phyloP scores from a whole-genome alignment of 2,797 vertebrate genomes.

The Intellagama lesueurii region DNA sequence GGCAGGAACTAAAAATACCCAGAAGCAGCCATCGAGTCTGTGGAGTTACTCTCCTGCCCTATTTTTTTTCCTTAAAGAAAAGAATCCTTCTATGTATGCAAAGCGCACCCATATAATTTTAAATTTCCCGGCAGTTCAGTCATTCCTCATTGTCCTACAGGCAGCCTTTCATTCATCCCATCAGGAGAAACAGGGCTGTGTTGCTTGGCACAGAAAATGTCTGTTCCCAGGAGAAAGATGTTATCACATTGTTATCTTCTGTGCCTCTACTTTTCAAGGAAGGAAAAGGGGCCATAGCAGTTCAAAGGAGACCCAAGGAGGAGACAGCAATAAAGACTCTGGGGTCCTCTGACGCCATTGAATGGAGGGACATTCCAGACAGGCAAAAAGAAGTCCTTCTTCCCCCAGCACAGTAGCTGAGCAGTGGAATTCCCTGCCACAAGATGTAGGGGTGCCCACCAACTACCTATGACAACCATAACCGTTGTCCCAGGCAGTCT shows the following conservation, averaged over 20 bases:
- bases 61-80: no score
- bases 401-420: background rate
- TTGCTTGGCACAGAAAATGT: background rate
- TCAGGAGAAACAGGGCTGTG: constrained; percentile 22
- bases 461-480: background rate
- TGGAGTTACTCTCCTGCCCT: no score
- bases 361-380: background rate
- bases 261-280: background rate
- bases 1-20: no score
- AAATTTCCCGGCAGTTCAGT: constrained; percentile 61
- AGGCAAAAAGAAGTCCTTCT: background rate
- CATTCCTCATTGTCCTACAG: background rate
- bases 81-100: background rate
- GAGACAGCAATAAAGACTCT: background rate
- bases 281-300: background rate
- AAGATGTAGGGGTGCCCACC: background rate
- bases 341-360: background rate
- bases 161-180: constrained; percentile 23
- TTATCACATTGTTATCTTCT: background rate
- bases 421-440: background rate
- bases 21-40: no score
- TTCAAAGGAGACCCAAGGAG: background rate
- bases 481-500: background rate
- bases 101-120: constrained; percentile 41
- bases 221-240: constrained; percentile 16